Percentiles rank a stretch among this genome's conserved stretches.
Conservation (phyloP, 2,797 vertebrate species). For the Aphelocoma californica region DNA sequence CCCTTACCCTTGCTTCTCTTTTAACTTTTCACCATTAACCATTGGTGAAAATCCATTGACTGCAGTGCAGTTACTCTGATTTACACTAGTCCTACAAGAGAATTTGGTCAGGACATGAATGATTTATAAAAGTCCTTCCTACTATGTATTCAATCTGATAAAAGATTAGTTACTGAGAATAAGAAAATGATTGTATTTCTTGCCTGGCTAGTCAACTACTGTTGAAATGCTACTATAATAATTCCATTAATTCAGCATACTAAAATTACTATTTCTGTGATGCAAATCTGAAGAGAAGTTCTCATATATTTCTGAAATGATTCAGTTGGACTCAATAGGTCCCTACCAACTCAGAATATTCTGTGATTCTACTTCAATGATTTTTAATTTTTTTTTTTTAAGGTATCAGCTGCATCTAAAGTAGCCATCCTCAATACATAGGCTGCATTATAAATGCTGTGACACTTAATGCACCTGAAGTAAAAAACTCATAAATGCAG, state of each 20-base stretch:
- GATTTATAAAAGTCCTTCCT: background rate
- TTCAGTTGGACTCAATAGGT: background rate
- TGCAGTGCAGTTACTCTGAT: constrained; percentile 45
- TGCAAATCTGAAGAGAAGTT: background rate
- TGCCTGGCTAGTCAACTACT: background rate
- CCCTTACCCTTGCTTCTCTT: background rate
- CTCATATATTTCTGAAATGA: constrained; percentile 46
- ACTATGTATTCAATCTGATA: background rate
- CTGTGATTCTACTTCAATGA: background rate
- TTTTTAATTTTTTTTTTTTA: background rate
- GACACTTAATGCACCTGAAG: background rate
- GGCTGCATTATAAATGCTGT: background rate
- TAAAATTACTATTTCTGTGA: constrained; percentile 1
- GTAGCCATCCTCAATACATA: background rate
- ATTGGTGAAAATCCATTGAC: constrained; percentile 10
- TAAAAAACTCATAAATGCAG: background rate
- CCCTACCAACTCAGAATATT: background rate
- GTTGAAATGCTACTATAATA: background rate
- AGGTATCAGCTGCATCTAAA: background rate
- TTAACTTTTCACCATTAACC: background rate
- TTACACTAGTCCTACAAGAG: background rate
- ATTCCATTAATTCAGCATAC: background rate
- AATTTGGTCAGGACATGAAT: background rate
- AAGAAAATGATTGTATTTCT: constrained; percentile 7
- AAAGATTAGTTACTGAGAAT: background rate